Percentiles rank a stretch among this genome's conserved stretches.
Conservation (phyloP, 2,113 vertebrate species). For the Rhodinocichla rosea region DNA sequence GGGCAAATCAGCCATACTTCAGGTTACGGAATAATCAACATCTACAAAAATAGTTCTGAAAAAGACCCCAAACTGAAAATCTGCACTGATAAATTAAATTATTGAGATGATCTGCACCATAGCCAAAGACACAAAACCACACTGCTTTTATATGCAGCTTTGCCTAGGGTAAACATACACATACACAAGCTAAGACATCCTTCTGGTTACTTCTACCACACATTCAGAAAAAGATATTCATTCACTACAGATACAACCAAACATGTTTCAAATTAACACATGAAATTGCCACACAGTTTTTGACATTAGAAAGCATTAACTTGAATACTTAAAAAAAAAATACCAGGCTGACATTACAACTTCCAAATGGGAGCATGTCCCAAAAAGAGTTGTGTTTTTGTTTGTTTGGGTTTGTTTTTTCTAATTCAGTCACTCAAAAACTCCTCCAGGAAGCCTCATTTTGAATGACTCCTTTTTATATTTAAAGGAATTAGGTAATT, state of each 20-base stretch:
- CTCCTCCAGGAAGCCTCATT: not conserved
- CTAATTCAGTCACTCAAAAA: not conserved
- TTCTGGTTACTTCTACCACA: not conserved
- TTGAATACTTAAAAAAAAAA: not conserved
- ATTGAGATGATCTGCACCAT: not conserved
- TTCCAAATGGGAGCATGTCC: not conserved
- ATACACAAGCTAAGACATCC: not conserved
- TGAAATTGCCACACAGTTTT: not conserved
- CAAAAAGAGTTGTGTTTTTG: not conserved
- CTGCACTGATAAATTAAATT: not conserved
- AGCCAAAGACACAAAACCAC: not conserved
- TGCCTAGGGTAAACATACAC: not conserved
- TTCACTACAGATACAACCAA: not conserved
- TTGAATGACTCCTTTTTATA: not conserved
- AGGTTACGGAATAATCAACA: not conserved
- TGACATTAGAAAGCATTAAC: not conserved
- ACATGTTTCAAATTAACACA: not conserved
- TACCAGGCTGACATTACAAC: fast-evolving
- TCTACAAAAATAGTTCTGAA: not conserved
- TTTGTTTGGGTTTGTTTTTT: no score
- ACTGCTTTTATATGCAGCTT: not conserved
- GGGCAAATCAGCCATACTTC: not conserved
- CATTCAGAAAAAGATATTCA: not conserved
- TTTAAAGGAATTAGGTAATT: not conserved
- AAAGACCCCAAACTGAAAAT: not conserved